Evolutionary conservation across 2,888 invertebrate species (phyloP), one percentile per base, ranked within the genome.

Genomic region (Leucoma salicis): DNA sequence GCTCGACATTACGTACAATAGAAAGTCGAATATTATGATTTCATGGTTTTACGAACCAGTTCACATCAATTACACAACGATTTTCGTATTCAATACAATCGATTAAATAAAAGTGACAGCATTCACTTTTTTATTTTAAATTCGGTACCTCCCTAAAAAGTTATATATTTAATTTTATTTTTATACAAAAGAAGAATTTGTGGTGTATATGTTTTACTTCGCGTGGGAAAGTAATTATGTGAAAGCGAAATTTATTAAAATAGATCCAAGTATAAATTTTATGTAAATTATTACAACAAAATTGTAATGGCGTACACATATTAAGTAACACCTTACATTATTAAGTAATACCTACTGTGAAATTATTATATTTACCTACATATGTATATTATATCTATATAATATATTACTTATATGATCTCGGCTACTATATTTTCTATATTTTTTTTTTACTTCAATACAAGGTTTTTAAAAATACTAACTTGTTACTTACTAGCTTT

Each of bases 1-100:
- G 48, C 57, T 34, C 38, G 41, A 49, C 44, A 53, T 60, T 21
- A n/a, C n/a, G n/a, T 60, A 58, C 49, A 41, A 69, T 76, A 77
- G 81, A 80, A 81, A 81, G 81, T 75, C 62, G 67, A 70, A 62
- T 68, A 65, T 70, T 69, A 64, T 61, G 42, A 68, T 70, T 71
- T 73, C 61, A 76, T 64, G 63, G 65, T 42, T 56, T 52, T 53
- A 53, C 51, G 58, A 53, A 59, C 46, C 46, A 52, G 46, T 42
- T 57, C 39, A 40, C 49, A 52, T 50, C 48, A 51, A 60, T 70
- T 68, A 58, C 60, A 59, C 58, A 71, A 67, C 52, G 39, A 47
- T 44, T 61, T 32, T 39, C n/a, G 51, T 44, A 49, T 41, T 40
- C 47, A 55, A 39, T 43, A 28, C 28, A 13, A 51, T 52, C 49